phyloP scores from a whole-genome alignment of 1,140 invertebrate species.

The Cotesia typhae region DNA sequence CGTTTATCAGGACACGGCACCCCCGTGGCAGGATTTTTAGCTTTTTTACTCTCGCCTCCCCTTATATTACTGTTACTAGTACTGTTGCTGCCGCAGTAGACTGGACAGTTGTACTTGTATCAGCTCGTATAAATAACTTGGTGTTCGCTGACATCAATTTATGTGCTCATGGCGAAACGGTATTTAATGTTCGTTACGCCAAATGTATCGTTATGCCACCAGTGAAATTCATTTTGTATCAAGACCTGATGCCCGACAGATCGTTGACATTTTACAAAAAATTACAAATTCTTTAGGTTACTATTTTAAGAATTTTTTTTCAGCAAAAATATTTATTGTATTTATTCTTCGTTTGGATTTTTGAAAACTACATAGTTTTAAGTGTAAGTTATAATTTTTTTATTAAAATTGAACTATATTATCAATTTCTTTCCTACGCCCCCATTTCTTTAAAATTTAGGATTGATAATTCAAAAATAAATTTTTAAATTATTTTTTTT shows the following conservation, averaged over 20 bases:
- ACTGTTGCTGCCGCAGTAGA: not conserved
- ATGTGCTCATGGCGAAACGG: constrained; percentile 40
- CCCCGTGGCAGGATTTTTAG: not conserved
- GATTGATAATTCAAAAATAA: too few relatives aligned
- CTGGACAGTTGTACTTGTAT: constrained; percentile 21
- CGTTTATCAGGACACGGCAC: constrained; percentile 26
- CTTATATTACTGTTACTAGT: not conserved
- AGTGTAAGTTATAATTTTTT: too few relatives aligned
- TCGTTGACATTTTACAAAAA: not conserved
- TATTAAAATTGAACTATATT: too few relatives aligned
- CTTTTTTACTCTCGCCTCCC: not conserved
- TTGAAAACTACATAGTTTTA: too few relatives aligned
- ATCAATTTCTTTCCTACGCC: too few relatives aligned
- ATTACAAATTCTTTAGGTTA: too few relatives aligned
- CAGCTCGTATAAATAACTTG: constrained; percentile 40
- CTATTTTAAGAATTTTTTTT: too few relatives aligned
- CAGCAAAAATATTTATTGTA: too few relatives aligned
- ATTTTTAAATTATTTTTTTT: too few relatives aligned
- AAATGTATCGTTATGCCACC: constrained; percentile 38
- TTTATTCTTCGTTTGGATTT: too few relatives aligned
- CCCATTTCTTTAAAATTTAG: too few relatives aligned
- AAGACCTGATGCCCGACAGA: constrained; percentile 15
- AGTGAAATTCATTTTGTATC: constrained; percentile 42
- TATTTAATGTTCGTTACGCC: constrained; percentile 42
- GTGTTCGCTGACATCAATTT: constrained; percentile 37